Evolutionary conservation across 2,888 invertebrate species (phyloP).

Genomic region (Lepetodrilus schrolli): DNA sequence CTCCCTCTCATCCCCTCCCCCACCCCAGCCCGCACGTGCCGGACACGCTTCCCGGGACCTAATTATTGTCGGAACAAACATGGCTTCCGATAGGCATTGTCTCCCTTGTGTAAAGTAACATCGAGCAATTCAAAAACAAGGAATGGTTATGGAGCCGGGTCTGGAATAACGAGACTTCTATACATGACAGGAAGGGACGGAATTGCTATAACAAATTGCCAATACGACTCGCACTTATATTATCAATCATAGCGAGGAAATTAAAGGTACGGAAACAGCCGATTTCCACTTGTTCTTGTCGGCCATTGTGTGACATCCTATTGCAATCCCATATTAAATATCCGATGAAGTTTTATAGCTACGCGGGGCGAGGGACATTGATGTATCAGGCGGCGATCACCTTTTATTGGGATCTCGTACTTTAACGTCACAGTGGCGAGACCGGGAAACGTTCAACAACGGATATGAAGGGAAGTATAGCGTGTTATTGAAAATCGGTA

Average conservation of each 20-base stretch:
- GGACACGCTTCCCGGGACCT: neutral
- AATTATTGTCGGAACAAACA: slow-evolving; percentile 16
- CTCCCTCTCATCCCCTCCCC: neutral
- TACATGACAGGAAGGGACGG: slow-evolving; percentile 19
- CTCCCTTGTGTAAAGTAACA: neutral
- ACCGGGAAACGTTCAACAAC: neutral
- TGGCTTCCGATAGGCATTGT: slow-evolving; percentile 14
- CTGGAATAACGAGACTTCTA: slow-evolving; percentile 10
- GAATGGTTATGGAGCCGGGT: neutral
- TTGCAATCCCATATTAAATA: slow-evolving; percentile 27
- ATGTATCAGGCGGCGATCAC: slow-evolving; percentile 7
- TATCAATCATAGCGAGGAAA: slow-evolving; percentile 27
- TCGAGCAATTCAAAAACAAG: slow-evolving; percentile 3
- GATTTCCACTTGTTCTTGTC: slow-evolving; percentile 27
- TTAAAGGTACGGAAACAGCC: slow-evolving; percentile 4
- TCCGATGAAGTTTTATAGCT: slow-evolving; percentile 14
- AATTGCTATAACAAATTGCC: slow-evolving; percentile 7
- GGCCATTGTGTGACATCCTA: slow-evolving; percentile 6
- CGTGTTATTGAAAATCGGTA: slow-evolving; percentile 30
- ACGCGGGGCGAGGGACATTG: slow-evolving; percentile 6
- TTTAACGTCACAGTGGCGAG: neutral
- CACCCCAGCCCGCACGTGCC: slow-evolving; percentile 5
- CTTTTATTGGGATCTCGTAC: slow-evolving; percentile 14
- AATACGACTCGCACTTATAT: slow-evolving; percentile 18
- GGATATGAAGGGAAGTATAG: neutral